Evolutionary conservation across 2,113 vertebrate genomes (phyloP).

Genomic region (Mustela lutreola): DNA sequence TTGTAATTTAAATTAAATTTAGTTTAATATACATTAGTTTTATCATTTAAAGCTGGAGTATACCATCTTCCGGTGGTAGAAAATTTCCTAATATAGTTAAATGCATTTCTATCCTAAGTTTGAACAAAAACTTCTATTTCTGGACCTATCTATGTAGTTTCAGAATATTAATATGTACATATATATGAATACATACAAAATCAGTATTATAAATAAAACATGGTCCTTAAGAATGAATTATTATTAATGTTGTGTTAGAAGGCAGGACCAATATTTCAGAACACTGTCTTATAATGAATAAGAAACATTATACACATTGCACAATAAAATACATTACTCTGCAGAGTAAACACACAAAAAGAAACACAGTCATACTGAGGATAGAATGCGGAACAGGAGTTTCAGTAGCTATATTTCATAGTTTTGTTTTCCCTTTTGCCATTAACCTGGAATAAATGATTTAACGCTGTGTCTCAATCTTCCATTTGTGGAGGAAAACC

Average conservation of each 20-base stretch:
- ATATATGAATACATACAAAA: neutral
- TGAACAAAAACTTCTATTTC: slow-evolving; percentile 32
- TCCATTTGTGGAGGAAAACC: slow-evolving; percentile 3
- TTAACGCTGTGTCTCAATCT: slow-evolving; percentile 33
- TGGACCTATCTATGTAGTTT: neutral
- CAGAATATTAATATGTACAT: neutral
- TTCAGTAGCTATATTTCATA: neutral
- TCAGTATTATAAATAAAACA: neutral
- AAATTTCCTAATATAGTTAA: slow-evolving; percentile 28
- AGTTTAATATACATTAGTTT: slow-evolving; percentile 10
- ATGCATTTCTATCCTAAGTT: neutral
- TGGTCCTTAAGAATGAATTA: slow-evolving; percentile 8
- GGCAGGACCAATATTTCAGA: neutral
- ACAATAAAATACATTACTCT: neutral
- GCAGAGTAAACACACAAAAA: neutral
- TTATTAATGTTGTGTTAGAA: neutral
- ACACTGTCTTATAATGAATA: neutral
- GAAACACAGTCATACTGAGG: neutral
- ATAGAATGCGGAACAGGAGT: neutral
- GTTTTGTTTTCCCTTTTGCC: slow-evolving; percentile 36
- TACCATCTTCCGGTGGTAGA: neutral
- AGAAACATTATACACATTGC: neutral
- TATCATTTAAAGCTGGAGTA: neutral
- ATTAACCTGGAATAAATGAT: slow-evolving; percentile 24
- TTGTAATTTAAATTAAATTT: slow-evolving; percentile 8